Base-by-base conservation (phyloP, 2,888 invertebrate genomes). In the Luperina testacea region DNA sequence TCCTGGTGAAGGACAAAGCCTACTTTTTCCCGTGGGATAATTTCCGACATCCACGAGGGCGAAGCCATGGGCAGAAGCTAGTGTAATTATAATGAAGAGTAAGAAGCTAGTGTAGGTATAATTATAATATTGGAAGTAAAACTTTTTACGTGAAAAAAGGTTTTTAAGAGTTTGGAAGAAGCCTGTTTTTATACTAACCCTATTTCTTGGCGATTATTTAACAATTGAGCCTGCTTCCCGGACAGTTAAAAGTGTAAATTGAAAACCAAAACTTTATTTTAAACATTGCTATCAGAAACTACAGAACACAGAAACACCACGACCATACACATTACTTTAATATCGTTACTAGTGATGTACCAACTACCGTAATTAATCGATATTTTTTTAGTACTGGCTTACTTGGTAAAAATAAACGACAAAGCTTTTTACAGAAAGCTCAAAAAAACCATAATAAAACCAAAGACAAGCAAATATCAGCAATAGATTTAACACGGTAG, bases 231-330 rank as follows among this genome's bases (percentile, higher is more conserved):
- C n/a, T n/a, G 11, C 38, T 53, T 51, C 32, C 32, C 20, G 15
- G 24, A 70, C 48, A 69, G 15, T 24, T 15, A n/a, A 0, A 45
- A 24, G 53, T 51, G 7, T 70, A 32, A 15, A 51, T 69, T 53
- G 6, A 53, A 24, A 5, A 70, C 17, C 9, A 48, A 57, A 61
- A 32, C 1, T 5, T 61, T 20, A 17, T 74, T n/a, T 24, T 45
- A 57, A 61, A 53, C 4, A 45, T 24, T 32, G 7, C 13, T n/a
- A 38, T 38, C 13, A 17, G 7, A 20, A 51, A 73, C 45, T 76
- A 81, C 65, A 86, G 77, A 86, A 86, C 83, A 85, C 86, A 87
- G 64, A 27, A 38, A 65, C 72, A 81, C n/a, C 78, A 64, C 77
- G 82, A 85, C 77, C 81, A 63, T 77, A 68, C 72, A 80, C 80